phyloP scores from a whole-genome alignment of 2,888 invertebrate genomes.

The Helobdella robusta region DNA sequence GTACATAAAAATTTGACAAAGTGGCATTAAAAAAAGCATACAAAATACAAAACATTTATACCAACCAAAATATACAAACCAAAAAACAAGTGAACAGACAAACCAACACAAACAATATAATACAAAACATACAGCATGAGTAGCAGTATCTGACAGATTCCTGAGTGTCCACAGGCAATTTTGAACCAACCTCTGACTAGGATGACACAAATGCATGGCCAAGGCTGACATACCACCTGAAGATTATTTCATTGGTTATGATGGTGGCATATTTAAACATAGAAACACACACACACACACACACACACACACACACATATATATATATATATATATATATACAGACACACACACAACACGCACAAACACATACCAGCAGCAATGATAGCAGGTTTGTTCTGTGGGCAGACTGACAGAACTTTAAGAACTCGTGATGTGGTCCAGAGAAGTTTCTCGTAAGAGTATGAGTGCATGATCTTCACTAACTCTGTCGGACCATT shows the following conservation, averaged over 20 bases:
- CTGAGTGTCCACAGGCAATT: constrained; percentile 95
- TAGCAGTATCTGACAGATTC: constrained; percentile 95
- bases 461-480: constrained; percentile 89
- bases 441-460: constrained; percentile 96
- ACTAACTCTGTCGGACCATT: constrained; percentile 93
- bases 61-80: no score
- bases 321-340: not conserved
- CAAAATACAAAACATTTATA: no score
- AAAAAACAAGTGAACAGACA: no score
- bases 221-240: constrained; percentile 85
- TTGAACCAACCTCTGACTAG: constrained; percentile 83
- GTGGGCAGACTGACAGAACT: constrained; percentile 92
- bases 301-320: not conserved
- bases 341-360: no score
- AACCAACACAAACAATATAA: no score
- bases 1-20: no score
- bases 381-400: constrained; percentile 96
- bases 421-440: constrained; percentile 94
- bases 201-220: constrained; percentile 86
- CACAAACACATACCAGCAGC: constrained; percentile 62
- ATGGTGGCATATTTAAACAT: no score
- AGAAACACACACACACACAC: not conserved
- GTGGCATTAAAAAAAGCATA: no score
- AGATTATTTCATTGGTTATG: not conserved
- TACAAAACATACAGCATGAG: constrained; percentile 59